A percentile compares a stretch with the other conserved stretches of the same genome.
Conservation (phyloP, 2,113 vertebrate genomes). For the Psilopsiagon aurifrons region DNA sequence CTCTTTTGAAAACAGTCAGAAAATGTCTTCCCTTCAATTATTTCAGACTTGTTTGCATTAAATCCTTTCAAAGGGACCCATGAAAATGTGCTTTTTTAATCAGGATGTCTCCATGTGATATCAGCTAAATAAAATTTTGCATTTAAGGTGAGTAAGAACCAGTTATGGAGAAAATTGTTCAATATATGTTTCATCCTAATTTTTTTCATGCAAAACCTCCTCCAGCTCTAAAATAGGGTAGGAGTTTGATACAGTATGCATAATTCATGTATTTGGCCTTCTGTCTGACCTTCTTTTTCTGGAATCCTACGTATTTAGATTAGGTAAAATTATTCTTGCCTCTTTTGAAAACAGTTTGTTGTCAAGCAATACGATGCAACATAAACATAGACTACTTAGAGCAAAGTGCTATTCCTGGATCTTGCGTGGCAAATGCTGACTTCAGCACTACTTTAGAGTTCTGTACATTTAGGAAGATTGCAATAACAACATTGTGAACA, state of each 20-base stretch:
- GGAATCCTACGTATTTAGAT: constrained; percentile 86
- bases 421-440: not conserved
- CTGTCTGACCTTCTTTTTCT: constrained; percentile 79
- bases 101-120: constrained; percentile 83
- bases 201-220: constrained; percentile 82
- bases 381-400: not conserved
- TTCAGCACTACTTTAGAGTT: not conserved
- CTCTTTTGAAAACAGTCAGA: constrained; percentile 83
- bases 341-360: constrained; percentile 62
- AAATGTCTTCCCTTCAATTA: constrained; percentile 91
- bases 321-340: constrained; percentile 85
- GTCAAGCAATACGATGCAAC: not conserved
- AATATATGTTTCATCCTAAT: constrained; percentile 89
- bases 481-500: not conserved
- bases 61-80: constrained; percentile 79
- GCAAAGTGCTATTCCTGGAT: not conserved
- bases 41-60: constrained; percentile 91
- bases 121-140: constrained; percentile 91
- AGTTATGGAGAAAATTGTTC: constrained; percentile 92
- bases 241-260: constrained; percentile 87
- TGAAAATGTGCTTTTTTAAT: constrained; percentile 82
- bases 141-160: constrained; percentile 91
- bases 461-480: not conserved
- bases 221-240: constrained; percentile 73
- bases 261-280: constrained; percentile 88